These are phyloP conservation scores for Sabatieria punctata DNA, from an alignment of 2,888 invertebrate species.

Conservation along the genomic window DNA sequence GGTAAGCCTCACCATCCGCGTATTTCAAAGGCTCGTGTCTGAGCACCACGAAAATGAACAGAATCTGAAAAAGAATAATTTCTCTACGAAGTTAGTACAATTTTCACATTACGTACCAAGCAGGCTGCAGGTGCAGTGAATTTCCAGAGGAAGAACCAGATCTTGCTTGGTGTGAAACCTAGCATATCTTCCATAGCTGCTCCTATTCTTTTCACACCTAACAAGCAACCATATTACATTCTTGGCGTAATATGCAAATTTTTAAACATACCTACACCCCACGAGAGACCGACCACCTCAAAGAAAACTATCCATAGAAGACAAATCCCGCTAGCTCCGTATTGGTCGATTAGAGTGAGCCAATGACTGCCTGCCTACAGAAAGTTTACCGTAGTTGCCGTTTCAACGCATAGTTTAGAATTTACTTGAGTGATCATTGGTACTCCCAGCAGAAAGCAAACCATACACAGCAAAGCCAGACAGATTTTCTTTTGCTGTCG, in stretches of 20 bases:
- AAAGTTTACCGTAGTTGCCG: background rate
- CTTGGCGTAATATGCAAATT: no score
- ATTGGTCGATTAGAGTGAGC: slow-evolving; percentile 66
- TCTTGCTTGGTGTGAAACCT: slow-evolving; percentile 55
- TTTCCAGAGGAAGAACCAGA: slow-evolving; percentile 69
- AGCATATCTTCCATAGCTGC: slow-evolving; percentile 64
- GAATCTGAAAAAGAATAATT: no score
- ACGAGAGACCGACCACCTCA: slow-evolving; percentile 70
- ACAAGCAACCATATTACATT: no score
- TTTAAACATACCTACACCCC: slow-evolving; percentile 56
- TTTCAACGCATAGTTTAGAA: no score
- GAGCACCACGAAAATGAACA: no score
- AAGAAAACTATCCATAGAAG: slow-evolving; percentile 77
- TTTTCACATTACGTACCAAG: no score
- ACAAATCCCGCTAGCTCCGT: slow-evolving; percentile 61
- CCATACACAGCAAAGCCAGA: slow-evolving; percentile 20
- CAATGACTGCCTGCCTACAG: slow-evolving; percentile 65
- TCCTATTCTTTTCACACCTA: slow-evolving; percentile 47
- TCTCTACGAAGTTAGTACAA: no score
- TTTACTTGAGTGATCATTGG: slow-evolving; percentile 28
- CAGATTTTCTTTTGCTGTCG: slow-evolving; percentile 26
- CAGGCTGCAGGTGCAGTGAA: slow-evolving; percentile 69
- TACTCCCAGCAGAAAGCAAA: slow-evolving; percentile 26
- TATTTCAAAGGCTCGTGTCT: no score
- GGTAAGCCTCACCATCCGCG: no score